Percentiles rank a stretch among this genome's conserved stretches.
phyloP scores from a whole-genome alignment of 2,113 vertebrate genomes.

The Chrysemys picta region DNA sequence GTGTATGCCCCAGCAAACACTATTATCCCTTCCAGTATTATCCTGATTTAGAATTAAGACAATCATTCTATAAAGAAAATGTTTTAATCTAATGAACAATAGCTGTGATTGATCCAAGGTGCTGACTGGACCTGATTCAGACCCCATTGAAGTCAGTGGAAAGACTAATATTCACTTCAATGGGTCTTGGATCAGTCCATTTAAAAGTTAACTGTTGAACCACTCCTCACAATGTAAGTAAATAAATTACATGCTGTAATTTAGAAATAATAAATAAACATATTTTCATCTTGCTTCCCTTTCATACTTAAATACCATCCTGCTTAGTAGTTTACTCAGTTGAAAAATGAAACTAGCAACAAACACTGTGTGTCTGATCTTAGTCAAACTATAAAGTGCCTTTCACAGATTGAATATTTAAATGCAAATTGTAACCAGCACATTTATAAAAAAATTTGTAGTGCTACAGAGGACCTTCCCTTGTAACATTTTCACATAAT shows the following conservation, averaged over 20 bases:
- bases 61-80: slow-evolving; percentile 16
- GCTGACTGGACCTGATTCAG: not conserved
- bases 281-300: not conserved
- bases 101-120: not conserved
- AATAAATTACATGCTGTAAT: not conserved
- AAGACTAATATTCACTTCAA: not conserved
- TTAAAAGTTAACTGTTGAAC: not conserved
- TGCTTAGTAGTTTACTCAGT: not conserved
- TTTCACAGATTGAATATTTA: not conserved
- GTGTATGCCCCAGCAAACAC: slow-evolving; percentile 27
- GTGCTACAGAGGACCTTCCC: not conserved
- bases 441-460: not conserved
- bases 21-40: slow-evolving; percentile 9
- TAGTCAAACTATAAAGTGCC: not conserved
- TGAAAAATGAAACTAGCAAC: slow-evolving; percentile 24
- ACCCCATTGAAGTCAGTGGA: not conserved
- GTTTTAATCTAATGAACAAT: not conserved
- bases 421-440: slow-evolving; percentile 10
- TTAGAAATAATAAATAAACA: not conserved
- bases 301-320: slow-evolving; percentile 9
- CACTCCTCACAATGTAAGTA: not conserved
- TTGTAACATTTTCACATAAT: slow-evolving; percentile 20
- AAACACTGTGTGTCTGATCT: not conserved
- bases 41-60: slow-evolving; percentile 12
- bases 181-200: slow-evolving; percentile 5